Percentiles rank a stretch among this genome's conserved stretches.
These are phyloP conservation scores for Aspidoscelis tigris DNA, from an alignment of 2,113 vertebrate species.

Conservation along the genomic window DNA sequence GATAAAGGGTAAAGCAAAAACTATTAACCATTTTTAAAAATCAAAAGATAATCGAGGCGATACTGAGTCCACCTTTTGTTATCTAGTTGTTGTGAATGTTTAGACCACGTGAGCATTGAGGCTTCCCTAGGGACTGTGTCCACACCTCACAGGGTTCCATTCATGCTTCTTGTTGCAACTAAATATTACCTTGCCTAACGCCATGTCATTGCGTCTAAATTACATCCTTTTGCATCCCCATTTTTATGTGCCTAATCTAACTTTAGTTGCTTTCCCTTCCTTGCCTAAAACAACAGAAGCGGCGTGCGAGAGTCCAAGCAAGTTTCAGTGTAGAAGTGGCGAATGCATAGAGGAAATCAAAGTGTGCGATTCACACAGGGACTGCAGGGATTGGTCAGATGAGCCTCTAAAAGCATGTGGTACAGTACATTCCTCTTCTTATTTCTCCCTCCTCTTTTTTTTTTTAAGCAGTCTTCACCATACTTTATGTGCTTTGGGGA, in stretches of 20 bases:
- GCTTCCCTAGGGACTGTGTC: slow-evolving; percentile 37
- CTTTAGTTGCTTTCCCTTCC: slow-evolving; percentile 70
- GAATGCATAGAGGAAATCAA: slow-evolving; percentile 94
- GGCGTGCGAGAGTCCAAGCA: slow-evolving; percentile 88
- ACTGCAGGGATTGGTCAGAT: slow-evolving; percentile 98
- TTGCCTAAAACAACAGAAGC: slow-evolving; percentile 83
- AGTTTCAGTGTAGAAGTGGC: slow-evolving; percentile 95
- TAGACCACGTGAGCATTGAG: slow-evolving; percentile 11
- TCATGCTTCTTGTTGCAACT: slow-evolving; percentile 42
- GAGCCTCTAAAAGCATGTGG: slow-evolving; percentile 95
- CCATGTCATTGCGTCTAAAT: slow-evolving; percentile 61
- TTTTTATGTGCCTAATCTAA: slow-evolving; percentile 57
- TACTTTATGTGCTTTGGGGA: slow-evolving; percentile 63
- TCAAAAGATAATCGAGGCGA: neutral
- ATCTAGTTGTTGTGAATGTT: slow-evolving; percentile 4
- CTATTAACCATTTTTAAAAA: neutral
- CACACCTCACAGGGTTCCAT: slow-evolving; percentile 36
- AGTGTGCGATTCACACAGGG: slow-evolving; percentile 92
- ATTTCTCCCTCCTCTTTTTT: slow-evolving; percentile 59
- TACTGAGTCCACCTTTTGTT: neutral
- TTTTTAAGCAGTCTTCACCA: slow-evolving; percentile 65
- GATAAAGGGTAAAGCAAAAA: accelerated
- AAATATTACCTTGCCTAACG: slow-evolving; percentile 58
- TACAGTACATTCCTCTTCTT: slow-evolving; percentile 79
- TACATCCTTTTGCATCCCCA: slow-evolving; percentile 51